Conservation (phyloP, 2,113 vertebrate species). For the Ramphastos sulfuratus region DNA sequence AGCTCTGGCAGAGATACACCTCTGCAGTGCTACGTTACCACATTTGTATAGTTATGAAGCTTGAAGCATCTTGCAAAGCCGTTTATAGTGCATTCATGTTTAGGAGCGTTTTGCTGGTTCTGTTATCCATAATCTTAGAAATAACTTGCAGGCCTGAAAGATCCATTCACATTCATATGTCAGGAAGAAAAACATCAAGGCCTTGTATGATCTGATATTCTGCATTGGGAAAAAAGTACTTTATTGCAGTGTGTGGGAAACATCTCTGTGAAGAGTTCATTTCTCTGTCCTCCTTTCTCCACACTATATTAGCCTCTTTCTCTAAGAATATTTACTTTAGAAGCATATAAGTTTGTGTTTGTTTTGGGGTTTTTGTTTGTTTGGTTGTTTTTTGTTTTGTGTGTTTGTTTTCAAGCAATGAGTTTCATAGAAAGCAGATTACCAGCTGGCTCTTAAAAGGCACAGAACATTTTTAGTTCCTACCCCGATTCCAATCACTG, state of each 20-base stretch:
- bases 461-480: not conserved
- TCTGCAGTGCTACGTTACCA: not conserved
- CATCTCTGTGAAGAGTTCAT: not conserved
- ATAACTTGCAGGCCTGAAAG: not conserved
- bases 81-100: not conserved
- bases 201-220: not conserved
- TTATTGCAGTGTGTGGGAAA: not conserved
- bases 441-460: not conserved
- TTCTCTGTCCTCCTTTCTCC: not conserved
- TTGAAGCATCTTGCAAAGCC: not conserved
- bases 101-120: not conserved
- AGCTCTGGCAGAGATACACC: not conserved
- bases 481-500: not conserved
- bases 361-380: not conserved
- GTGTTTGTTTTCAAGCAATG: not conserved
- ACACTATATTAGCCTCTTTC: not conserved
- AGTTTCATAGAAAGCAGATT: not conserved
- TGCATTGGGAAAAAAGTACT: not conserved
- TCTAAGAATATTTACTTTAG: not conserved
- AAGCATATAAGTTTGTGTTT: not conserved
- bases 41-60: not conserved
- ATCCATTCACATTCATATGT: not conserved
- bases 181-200: not conserved
- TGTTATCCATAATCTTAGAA: not conserved
- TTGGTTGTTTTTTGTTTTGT: too few species aligned